These are phyloP conservation scores for Mactromeris polynyma DNA, from an alignment of 2,888 invertebrate species.

Conservation along the genomic window DNA sequence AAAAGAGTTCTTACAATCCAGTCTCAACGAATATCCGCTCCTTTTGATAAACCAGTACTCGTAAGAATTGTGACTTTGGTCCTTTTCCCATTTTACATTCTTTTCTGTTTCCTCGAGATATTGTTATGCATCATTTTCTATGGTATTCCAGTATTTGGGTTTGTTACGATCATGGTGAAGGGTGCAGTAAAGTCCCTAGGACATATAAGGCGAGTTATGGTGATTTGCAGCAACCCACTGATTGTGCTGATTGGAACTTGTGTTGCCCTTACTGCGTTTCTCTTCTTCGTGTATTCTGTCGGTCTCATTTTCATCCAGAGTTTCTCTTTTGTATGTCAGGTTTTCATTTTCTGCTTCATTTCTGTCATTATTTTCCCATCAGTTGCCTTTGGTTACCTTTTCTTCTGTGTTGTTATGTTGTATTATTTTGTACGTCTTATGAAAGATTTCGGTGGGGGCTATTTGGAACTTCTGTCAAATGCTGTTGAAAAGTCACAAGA, in stretches of 20 bases:
- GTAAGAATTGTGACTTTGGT: background rate
- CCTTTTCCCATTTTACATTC: constrained; percentile 12
- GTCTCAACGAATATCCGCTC: background rate
- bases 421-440: constrained; percentile 15
- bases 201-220: background rate
- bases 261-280: background rate
- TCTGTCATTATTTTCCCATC: constrained; percentile 13
- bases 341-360: constrained; percentile 12
- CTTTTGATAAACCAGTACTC: background rate
- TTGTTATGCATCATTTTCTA: constrained; percentile 38
- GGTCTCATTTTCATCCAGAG: background rate
- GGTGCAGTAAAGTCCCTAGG: constrained; percentile 31
- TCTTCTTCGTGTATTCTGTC: constrained; percentile 11
- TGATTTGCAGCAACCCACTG: background rate
- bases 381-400: constrained; percentile 13
- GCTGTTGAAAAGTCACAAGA: constrained; percentile 4
- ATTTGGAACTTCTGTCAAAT: background rate
- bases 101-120: constrained; percentile 45
- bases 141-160: constrained; percentile 43
- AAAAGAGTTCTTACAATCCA: background rate
- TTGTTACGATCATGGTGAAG: constrained; percentile 36
- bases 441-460: constrained; percentile 1
- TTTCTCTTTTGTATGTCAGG: background rate
- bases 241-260: background rate
- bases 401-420: background rate